Percentiles rank a stretch among this genome's conserved stretches.
These are phyloP conservation scores for Agrenia bidenticulata DNA, from an alignment of 2,888 invertebrate genomes.

Conservation along the genomic window DNA sequence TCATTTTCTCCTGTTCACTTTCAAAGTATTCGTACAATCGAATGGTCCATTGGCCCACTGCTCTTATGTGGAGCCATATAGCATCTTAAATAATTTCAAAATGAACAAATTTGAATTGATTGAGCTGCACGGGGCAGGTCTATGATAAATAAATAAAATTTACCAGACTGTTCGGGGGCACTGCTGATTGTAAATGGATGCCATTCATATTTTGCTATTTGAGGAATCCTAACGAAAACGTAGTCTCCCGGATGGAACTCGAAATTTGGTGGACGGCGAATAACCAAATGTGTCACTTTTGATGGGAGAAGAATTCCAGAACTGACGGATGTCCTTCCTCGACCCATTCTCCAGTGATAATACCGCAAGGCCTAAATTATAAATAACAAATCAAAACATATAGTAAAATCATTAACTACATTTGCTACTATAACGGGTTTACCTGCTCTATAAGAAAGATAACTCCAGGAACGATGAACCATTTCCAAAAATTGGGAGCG, in stretches of 20 bases:
- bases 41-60: constrained; percentile 93
- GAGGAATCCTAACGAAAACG: constrained; percentile 87
- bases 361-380: constrained; percentile 37
- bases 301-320: constrained; percentile 84
- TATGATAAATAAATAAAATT: constrained; percentile 5
- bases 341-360: constrained; percentile 63
- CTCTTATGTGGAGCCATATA: constrained; percentile 90
- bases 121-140: not conserved
- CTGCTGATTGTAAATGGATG: constrained; percentile 96
- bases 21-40: constrained; percentile 82
- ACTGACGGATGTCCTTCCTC: constrained; percentile 83
- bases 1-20: constrained; percentile 64
- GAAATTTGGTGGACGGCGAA: constrained; percentile 81
- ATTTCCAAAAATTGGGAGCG: constrained; percentile 92
- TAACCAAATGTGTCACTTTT: constrained; percentile 85
- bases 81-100: constrained; percentile 64
- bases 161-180: constrained; percentile 87
- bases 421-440: constrained; percentile 56
- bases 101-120: not conserved
- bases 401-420: not conserved
- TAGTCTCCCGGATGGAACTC: constrained; percentile 91
- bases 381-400: constrained; percentile 43
- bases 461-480: constrained; percentile 81
- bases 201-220: constrained; percentile 91
- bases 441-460: constrained; percentile 77